Evolutionary conservation across 2,888 invertebrate species (phyloP).

Genomic region (Torymus auratus): DNA sequence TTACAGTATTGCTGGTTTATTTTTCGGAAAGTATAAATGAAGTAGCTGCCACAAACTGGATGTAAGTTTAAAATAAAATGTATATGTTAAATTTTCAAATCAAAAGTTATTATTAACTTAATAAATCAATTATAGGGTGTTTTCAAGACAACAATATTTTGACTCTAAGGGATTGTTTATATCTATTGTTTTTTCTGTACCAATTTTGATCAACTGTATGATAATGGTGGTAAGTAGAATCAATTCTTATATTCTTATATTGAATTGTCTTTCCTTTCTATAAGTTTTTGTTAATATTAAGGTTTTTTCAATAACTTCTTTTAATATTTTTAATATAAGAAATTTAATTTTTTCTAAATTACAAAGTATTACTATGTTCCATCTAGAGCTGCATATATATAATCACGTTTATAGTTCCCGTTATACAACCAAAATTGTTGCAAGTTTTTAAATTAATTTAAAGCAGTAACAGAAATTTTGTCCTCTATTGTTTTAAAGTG

Average conservation of each 20-base stretch:
- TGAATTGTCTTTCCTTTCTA: background rate
- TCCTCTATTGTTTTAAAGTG: too few species aligned
- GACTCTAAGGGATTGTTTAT: constrained; percentile 96
- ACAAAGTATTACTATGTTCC: too few species aligned
- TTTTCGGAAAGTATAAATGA: constrained; percentile 94
- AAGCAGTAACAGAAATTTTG: too few species aligned
- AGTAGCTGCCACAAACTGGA: constrained; percentile 92
- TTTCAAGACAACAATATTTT: constrained; percentile 95
- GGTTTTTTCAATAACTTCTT: too few species aligned
- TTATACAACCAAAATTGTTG: too few species aligned
- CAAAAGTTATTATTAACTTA: constrained; percentile 12
- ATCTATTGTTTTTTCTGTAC: constrained; percentile 95
- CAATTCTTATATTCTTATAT: background rate
- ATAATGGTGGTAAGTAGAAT: constrained; percentile 90
- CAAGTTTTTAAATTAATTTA: too few species aligned
- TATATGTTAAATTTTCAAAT: constrained; percentile 32
- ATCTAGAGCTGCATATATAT: too few species aligned
- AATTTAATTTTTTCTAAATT: too few species aligned
- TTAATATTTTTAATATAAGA: too few species aligned
- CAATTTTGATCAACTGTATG: constrained; percentile 94
- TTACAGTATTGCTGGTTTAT: constrained; percentile 88
- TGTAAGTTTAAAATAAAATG: constrained; percentile 72
- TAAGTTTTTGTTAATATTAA: too few species aligned
- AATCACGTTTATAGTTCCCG: too few species aligned
- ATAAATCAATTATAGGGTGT: constrained; percentile 78